Evolutionary conservation across 2,113 vertebrate species (phyloP).

Genomic region (Colinus virginianus): DNA sequence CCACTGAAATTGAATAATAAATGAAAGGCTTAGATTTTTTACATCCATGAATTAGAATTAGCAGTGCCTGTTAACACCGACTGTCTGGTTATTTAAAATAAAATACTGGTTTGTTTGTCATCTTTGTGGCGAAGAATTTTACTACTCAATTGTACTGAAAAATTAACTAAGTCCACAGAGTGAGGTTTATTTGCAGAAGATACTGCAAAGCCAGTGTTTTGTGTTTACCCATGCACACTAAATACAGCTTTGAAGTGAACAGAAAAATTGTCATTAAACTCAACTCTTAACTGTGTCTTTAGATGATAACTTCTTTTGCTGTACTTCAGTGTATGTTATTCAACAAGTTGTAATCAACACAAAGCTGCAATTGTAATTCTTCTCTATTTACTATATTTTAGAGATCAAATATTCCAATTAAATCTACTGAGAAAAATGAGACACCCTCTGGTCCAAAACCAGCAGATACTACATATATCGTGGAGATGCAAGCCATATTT

Average conservation of each 20-base stretch:
- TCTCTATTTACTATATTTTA: neutral
- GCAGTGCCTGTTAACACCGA: neutral
- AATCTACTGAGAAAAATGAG: neutral
- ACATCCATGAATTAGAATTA: neutral
- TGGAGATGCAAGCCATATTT: neutral
- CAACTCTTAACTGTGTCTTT: neutral
- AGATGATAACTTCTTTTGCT: neutral
- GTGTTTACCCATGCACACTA: neutral
- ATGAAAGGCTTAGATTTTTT: neutral
- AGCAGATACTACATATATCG: neutral
- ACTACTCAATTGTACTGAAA: neutral
- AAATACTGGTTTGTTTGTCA: neutral
- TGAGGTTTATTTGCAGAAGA: neutral
- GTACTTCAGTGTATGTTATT: neutral
- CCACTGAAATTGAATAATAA: neutral
- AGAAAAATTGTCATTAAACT: neutral
- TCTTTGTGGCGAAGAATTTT: neutral
- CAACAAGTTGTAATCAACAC: neutral
- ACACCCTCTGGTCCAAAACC: neutral
- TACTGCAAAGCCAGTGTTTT: neutral
- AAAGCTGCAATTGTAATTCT: neutral
- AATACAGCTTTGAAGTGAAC: neutral
- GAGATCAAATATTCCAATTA: conserved; percentile 8
- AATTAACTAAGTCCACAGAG: neutral
- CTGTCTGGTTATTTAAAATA: neutral